Evolutionary conservation across 2,888 invertebrate genomes (phyloP), one percentile per base, ranked within the genome.

Genomic region (Apomyelois bistriatella): DNA sequence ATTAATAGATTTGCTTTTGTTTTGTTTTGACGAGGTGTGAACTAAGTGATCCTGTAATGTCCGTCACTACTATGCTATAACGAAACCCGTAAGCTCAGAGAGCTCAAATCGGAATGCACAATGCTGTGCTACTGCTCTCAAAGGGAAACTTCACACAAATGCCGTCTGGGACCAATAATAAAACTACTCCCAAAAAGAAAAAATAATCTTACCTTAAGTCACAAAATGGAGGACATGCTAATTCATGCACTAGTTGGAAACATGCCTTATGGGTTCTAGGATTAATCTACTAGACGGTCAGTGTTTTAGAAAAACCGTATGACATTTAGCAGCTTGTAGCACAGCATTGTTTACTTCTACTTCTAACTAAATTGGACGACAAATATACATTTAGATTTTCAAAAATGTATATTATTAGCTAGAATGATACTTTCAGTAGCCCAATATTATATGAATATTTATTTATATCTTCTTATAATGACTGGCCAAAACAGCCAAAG

Each of bases 81-180:
- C 12, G 28, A n/a, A 9, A 8, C 30, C 13, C 13, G 28, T 9
- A 30, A 43, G 43, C 43, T 43, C 43, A 9, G 13, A 54, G 65
- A 70, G 70, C 69, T 72, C 75, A 78, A 82, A 85, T 88, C 88
- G 88, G 88, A 89, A 89, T 88, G 87, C 85, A 88, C 88, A 85
- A 84, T 87, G 85, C 85, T 83, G 85, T 85, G 88, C 85, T 82
- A 84, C 82, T 71, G 66, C 51, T 56, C 58, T 60, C 61, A 54
- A 58, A 65, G 70, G 70, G 73, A 78, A 80, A 87, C 83, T 70
- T 79, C 86, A 82, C 86, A 85, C 86, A 83, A 81, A 77, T 82
- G 83, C 75, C 75, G 78, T 72, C 70, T 62, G 64, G 58, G 55
- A 58, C 54, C 59, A 53, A 46, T 54, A 55, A 51, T 56, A n/a